Percentiles rank a stretch among this genome's conserved stretches.
phyloP scores from a whole-genome alignment of 2,797 vertebrate genomes.

The Sardinella longiceps region DNA sequence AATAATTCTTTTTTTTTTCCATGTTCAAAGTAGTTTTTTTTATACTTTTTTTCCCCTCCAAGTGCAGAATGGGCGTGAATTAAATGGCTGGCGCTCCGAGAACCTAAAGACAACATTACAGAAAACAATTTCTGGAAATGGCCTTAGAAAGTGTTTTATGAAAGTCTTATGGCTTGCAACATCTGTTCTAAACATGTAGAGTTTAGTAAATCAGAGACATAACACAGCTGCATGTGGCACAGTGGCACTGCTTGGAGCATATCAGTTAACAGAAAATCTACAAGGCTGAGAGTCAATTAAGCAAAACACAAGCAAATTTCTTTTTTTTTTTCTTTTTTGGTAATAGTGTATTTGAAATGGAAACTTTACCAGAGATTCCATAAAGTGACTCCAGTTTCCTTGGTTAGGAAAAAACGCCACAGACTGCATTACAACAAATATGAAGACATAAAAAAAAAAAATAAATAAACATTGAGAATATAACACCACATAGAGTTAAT shows the following conservation, averaged over 20 bases:
- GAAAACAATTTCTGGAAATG: slow-evolving; percentile 17
- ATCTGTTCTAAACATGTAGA: slow-evolving; percentile 3
- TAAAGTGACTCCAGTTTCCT: background rate
- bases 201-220: slow-evolving; percentile 1
- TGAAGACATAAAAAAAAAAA: background rate
- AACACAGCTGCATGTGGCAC: background rate
- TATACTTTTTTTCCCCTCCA: too few relatives aligned
- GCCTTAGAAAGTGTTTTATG: background rate
- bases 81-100: background rate
- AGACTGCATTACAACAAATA: background rate
- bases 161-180: slow-evolving; percentile 13
- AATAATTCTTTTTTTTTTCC: background rate
- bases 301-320: background rate
- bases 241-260: background rate
- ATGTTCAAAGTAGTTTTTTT: background rate
- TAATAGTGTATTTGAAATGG: background rate
- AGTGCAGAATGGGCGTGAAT: background rate
- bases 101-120: slow-evolving; percentile 15
- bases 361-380: background rate
- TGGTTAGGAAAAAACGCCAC: background rate
- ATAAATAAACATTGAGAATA: background rate
- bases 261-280: background rate
- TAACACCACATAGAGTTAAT: too few relatives aligned
- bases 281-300: background rate
- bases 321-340: background rate